phyloP scores from a whole-genome alignment of 2,888 invertebrate genomes.

The Buathra laborator region DNA sequence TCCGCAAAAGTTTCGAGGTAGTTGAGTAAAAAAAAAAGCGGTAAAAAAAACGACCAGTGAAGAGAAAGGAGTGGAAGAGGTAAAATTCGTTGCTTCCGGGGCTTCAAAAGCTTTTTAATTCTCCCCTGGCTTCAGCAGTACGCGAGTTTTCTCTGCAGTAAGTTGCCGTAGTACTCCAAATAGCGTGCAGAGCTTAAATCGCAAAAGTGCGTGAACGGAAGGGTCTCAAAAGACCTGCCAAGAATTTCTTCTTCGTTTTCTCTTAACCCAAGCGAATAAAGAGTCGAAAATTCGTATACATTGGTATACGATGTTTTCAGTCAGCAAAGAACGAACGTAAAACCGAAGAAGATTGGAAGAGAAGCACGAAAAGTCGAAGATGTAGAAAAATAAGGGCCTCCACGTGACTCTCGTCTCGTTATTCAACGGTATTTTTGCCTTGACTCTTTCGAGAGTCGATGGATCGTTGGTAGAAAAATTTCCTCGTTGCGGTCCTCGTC shows the following conservation, averaged over 20 bases:
- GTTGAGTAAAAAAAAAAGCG: slow-evolving; percentile 44
- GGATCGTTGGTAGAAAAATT: slow-evolving; percentile 53
- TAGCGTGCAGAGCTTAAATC: slow-evolving; percentile 19
- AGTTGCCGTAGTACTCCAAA: background rate
- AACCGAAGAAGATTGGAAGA: slow-evolving; percentile 1
- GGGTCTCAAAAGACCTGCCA: slow-evolving; percentile 23
- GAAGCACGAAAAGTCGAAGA: slow-evolving; percentile 25
- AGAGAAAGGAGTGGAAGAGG: slow-evolving; percentile 14
- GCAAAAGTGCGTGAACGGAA: slow-evolving; percentile 63
- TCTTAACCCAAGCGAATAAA: background rate
- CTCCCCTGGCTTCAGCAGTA: slow-evolving; percentile 41
- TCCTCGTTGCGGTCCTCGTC: slow-evolving; percentile 51
- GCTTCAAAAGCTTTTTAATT: slow-evolving; percentile 77
- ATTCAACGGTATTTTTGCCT: slow-evolving; percentile 42
- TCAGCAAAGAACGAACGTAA: background rate
- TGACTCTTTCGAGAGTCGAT: slow-evolving; percentile 49
- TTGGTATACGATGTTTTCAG: slow-evolving; percentile 10
- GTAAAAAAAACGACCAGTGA: background rate
- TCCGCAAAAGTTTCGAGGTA: slow-evolving; percentile 63
- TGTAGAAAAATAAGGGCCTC: slow-evolving; percentile 52
- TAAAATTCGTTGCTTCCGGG: slow-evolving; percentile 71
- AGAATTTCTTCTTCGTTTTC: slow-evolving; percentile 14
- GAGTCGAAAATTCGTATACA: background rate
- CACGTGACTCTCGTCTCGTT: slow-evolving; percentile 14
- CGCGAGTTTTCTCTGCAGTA: slow-evolving; percentile 14